phyloP scores from a whole-genome alignment of 2,888 invertebrate species.

The Lissonota sp. region DNA sequence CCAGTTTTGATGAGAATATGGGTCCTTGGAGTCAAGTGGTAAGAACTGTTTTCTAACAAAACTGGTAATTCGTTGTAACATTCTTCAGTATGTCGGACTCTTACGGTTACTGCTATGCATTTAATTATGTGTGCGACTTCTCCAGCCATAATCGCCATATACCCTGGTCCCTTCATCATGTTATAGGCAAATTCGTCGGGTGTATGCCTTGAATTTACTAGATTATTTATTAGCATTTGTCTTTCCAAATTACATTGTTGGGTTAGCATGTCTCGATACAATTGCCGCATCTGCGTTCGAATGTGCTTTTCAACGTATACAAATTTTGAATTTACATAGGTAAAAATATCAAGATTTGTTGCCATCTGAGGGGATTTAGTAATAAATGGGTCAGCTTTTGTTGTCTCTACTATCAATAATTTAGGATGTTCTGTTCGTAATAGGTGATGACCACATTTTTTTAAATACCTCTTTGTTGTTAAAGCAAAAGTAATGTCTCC shows the following conservation, averaged over 20 bases:
- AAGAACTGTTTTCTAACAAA: too few relatives aligned
- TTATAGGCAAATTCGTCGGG: too few relatives aligned
- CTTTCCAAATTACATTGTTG: constrained; percentile 9
- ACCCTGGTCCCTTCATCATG: too few relatives aligned
- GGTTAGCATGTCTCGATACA: neutral
- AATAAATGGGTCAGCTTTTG: neutral
- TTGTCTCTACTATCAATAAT: constrained; percentile 9
- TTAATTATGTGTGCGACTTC: too few relatives aligned
- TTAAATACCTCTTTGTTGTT: neutral
- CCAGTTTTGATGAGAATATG: too few relatives aligned
- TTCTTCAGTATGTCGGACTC: too few relatives aligned
- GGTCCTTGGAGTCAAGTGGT: too few relatives aligned
- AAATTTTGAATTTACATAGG: constrained; percentile 42
- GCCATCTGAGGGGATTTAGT: neutral
- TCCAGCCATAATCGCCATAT: too few relatives aligned
- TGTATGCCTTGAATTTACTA: too few relatives aligned
- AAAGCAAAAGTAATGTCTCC: constrained; percentile 13
- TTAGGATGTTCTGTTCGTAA: constrained; percentile 20
- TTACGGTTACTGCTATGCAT: too few relatives aligned
- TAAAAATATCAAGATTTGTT: constrained; percentile 15
- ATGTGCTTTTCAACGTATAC: constrained; percentile 24
- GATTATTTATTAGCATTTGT: too few relatives aligned
- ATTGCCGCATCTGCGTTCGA: neutral
- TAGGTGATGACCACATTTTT: constrained; percentile 12
- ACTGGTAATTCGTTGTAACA: too few relatives aligned